Evolutionary conservation across 1,140 invertebrate genomes (phyloP).

Genomic region (Olivierus martensii): DNA sequence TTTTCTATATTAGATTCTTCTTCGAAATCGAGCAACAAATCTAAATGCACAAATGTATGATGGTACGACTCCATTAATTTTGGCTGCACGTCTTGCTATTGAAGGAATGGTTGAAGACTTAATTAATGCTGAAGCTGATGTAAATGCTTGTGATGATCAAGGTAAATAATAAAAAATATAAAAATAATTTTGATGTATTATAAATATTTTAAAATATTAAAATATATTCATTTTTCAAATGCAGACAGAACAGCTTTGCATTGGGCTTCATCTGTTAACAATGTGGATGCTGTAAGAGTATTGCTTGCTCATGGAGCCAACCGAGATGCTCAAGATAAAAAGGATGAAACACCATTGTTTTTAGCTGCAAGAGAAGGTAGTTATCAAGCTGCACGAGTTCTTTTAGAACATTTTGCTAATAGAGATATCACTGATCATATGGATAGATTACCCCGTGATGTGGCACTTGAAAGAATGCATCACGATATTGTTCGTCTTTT

Average conservation of each 20-base stretch:
- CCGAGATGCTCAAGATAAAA: slow-evolving; percentile 87
- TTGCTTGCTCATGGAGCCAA: slow-evolving; percentile 83
- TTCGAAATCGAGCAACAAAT: slow-evolving; percentile 83
- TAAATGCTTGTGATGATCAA: slow-evolving; percentile 86
- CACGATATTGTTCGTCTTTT: slow-evolving; percentile 83
- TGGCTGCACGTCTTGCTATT: slow-evolving; percentile 80
- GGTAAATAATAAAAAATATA: slow-evolving; percentile 27
- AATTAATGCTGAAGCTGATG: slow-evolving; percentile 86
- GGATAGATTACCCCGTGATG: slow-evolving; percentile 84
- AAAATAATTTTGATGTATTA: background rate
- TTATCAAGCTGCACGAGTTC: slow-evolving; percentile 74
- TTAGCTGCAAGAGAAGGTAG: slow-evolving; percentile 87
- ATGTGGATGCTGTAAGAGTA: slow-evolving; percentile 85
- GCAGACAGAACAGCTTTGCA: slow-evolving; percentile 74
- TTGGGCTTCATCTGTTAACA: slow-evolving; percentile 94
- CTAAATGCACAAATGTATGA: slow-evolving; percentile 88
- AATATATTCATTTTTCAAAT: background rate
- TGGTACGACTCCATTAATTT: slow-evolving; percentile 84
- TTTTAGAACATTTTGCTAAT: slow-evolving; percentile 85
- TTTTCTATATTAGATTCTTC: slow-evolving; percentile 61
- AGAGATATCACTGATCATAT: slow-evolving; percentile 95
- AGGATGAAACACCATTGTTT: slow-evolving; percentile 93
- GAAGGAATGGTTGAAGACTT: slow-evolving; percentile 87
- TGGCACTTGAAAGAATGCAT: slow-evolving; percentile 80
- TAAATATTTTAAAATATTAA: background rate